These are phyloP conservation scores for Cassiopea xamachana DNA, from an alignment of 30 jellyfish, hydroid and myxozoan genomes.

Conservation along the genomic window DNA sequence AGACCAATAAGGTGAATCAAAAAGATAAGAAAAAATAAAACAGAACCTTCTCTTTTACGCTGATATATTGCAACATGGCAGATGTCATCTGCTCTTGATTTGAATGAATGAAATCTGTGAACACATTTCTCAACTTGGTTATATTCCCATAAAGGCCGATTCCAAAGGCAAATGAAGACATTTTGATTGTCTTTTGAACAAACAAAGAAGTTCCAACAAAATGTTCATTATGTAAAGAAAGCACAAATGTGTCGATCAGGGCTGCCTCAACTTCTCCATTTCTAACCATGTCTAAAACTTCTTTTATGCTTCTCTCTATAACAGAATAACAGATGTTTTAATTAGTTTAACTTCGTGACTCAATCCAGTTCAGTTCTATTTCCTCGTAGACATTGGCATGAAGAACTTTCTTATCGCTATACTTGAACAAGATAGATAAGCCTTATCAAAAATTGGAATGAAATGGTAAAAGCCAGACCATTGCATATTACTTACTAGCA, in stretches of 20 bases:
- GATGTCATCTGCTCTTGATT: constrained; percentile 15
- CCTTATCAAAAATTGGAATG: neutral
- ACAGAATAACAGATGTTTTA: neutral
- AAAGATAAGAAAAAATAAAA: neutral
- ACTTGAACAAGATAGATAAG: neutral
- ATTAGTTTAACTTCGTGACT: no score
- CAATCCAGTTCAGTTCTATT: no score
- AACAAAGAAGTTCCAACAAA: constrained; percentile 24
- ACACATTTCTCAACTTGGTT: constrained; percentile 20
- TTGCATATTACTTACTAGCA: constrained; percentile 17
- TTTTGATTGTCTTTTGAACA: constrained; percentile 35
- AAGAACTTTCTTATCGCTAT: neutral
- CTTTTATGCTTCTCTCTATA: constrained; percentile 20
- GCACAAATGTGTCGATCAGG: constrained; percentile 42
- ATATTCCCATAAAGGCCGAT: constrained; percentile 62
- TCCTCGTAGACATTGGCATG: neutral
- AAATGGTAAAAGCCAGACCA: neutral
- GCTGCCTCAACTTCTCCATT: constrained; percentile 40
- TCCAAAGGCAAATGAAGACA: constrained; percentile 36
- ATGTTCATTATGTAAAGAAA: constrained; percentile 2
- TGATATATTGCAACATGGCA: constrained; percentile 16
- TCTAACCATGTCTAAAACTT: constrained; percentile 31
- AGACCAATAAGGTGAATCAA: no score
- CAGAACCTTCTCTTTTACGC: constrained; percentile 13
- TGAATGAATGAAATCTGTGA: constrained; percentile 19